phyloP scores from a whole-genome alignment of 2,797 vertebrate species.

The Falco cherrug region DNA sequence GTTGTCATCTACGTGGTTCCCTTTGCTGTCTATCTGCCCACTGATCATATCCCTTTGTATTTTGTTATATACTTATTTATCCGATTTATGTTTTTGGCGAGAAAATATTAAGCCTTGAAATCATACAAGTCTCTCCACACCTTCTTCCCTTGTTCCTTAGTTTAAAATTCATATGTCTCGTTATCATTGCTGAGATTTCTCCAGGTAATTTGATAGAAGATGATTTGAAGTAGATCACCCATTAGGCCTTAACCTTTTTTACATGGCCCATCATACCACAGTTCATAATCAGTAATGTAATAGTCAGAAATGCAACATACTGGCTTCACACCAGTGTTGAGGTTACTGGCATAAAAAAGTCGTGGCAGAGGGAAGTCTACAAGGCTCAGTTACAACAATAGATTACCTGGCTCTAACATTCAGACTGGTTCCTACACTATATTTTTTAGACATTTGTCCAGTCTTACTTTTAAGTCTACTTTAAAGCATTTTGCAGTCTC shows the following conservation, averaged over 20 bases:
- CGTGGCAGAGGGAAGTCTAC: neutral
- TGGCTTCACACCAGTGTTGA: rapidly evolving
- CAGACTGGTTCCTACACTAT: neutral
- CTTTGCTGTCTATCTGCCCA: neutral
- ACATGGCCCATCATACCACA: neutral
- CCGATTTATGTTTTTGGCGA: neutral
- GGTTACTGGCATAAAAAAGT: neutral
- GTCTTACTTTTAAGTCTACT: neutral
- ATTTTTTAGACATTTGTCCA: neutral
- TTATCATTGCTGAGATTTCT: neutral
- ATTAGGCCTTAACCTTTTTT: neutral
- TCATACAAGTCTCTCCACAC: neutral
- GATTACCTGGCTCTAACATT: neutral
- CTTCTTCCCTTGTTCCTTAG: neutral
- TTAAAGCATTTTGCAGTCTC: neutral
- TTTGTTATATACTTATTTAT: neutral
- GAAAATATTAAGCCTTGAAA: neutral
- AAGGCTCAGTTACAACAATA: neutral
- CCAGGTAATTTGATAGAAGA: neutral
- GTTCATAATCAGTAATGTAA: neutral
- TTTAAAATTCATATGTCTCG: neutral
- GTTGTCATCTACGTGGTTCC: neutral
- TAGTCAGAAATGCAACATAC: neutral
- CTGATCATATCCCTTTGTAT: neutral
- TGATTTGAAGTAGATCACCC: neutral